Evolutionary conservation across 2,113 vertebrate species (phyloP).

Genomic region (Cettia cetti): DNA sequence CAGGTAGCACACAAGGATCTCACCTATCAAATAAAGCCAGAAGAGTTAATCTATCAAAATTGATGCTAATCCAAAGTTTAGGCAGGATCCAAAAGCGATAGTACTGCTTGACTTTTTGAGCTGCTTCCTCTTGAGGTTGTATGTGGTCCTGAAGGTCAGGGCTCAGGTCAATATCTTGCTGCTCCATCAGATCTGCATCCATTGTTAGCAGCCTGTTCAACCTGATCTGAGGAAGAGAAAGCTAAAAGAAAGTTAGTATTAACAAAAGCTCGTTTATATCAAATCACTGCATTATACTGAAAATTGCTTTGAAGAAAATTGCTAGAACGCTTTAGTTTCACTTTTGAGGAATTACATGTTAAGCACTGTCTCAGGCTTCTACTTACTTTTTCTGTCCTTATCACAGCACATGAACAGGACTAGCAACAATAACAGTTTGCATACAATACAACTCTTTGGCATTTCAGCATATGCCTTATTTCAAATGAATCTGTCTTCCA

Average conservation of each 20-base stretch:
- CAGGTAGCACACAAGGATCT: neutral
- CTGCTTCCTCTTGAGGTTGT: conserved; percentile 80
- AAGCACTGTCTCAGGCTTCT: neutral
- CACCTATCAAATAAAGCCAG: conserved; percentile 97
- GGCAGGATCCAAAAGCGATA: conserved; percentile 96
- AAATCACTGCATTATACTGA: neutral
- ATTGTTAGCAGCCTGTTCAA: conserved; percentile 93
- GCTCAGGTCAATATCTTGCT: conserved; percentile 92
- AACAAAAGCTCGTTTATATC: neutral
- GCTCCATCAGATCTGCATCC: conserved; percentile 93
- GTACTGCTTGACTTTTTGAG: conserved; percentile 90
- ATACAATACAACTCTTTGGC: neutral
- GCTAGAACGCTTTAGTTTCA: neutral
- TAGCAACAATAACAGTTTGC: neutral
- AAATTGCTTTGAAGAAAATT: neutral
- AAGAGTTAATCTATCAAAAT: conserved; percentile 97
- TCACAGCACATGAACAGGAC: neutral
- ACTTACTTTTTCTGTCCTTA: neutral
- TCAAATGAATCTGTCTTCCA: neutral
- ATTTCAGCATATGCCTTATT: neutral
- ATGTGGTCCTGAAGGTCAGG: conserved; percentile 91
- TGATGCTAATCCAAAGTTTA: conserved; percentile 93
- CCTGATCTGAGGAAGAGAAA: conserved; percentile 92
- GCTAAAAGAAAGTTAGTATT: conserved; percentile 73
- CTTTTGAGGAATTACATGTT: neutral